phyloP scores from a whole-genome alignment of 2,888 invertebrate species.

The Plebejus anna region DNA sequence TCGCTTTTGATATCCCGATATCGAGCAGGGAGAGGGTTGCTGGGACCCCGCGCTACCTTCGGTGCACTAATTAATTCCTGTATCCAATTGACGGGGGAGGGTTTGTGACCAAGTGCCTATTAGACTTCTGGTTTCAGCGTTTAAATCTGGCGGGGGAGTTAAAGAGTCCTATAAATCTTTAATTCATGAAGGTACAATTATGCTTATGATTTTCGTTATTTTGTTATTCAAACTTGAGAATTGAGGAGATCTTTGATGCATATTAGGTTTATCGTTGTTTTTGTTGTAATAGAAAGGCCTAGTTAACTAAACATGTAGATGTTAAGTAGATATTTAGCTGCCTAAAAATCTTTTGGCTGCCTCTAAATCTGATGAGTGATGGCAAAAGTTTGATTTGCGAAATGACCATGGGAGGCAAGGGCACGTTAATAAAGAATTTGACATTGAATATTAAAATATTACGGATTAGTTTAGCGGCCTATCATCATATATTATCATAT shows the following conservation, averaged over 20 bases:
- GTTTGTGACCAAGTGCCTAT: conserved; percentile 4
- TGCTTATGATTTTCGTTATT: background rate
- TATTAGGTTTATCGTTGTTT: too few species aligned
- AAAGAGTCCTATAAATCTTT: conserved; percentile 1
- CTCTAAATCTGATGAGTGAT: background rate
- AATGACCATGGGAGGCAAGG: background rate
- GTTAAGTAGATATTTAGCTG: too few species aligned
- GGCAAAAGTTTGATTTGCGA: background rate
- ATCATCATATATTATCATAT: conserved; percentile 19
- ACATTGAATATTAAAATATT: conserved; percentile 18
- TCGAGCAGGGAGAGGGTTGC: conserved; percentile 23
- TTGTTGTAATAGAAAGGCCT: too few species aligned
- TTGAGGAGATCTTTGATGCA: too few species aligned
- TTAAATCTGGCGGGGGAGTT: conserved; percentile 18
- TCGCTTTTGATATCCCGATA: background rate
- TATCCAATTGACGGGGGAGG: conserved; percentile 9
- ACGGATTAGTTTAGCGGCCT: conserved; percentile 8
- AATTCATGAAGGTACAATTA: background rate
- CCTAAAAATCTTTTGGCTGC: background rate
- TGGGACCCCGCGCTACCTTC: conserved; percentile 10
- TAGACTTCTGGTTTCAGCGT: conserved; percentile 10
- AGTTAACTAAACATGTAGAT: too few species aligned
- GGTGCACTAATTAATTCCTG: conserved; percentile 16
- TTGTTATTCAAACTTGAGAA: too few species aligned
- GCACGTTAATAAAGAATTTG: background rate